phyloP scores from a whole-genome alignment of 2,113 vertebrate genomes.

The Blennius ocellaris region DNA sequence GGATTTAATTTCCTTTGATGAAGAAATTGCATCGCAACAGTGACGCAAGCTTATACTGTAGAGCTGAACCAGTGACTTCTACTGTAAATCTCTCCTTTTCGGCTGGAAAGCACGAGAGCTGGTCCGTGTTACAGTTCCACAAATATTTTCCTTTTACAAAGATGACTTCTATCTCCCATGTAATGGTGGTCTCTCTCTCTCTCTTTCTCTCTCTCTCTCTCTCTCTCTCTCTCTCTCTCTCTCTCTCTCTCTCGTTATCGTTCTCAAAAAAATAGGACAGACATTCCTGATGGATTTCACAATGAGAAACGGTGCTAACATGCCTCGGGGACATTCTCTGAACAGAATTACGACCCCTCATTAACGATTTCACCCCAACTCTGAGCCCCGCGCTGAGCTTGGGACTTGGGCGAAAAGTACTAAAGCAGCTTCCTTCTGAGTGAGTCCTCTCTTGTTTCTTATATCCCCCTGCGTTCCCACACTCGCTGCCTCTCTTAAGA shows the following conservation, averaged over 20 bases:
- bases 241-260: conserved; percentile 14
- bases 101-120: conserved; percentile 41
- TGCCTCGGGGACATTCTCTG: conserved; percentile 28
- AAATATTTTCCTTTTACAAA: conserved; percentile 6
- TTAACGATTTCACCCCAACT: conserved; percentile 49
- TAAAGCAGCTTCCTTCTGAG: conserved; percentile 49
- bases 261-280: conserved; percentile 5
- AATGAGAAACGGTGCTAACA: conserved; percentile 14
- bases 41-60: not conserved
- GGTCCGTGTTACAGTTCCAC: conserved; percentile 15
- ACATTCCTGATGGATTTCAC: conserved; percentile 2
- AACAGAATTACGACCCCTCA: conserved; percentile 43
- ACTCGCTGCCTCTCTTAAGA: conserved; percentile 34
- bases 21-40: conserved; percentile 14
- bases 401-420: conserved; percentile 43
- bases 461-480: conserved; percentile 2
- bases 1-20: conserved; percentile 7
- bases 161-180: conserved; percentile 21
- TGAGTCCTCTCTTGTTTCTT: conserved; percentile 10
- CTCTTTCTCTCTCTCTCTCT: too few species aligned
- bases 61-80: conserved; percentile 10
- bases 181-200: conserved; percentile 4
- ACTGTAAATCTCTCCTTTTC: not conserved
- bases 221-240: too few species aligned
- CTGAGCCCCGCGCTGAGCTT: conserved; percentile 21